Base-by-base conservation (phyloP, 2,888 invertebrate species). In the Protonemura montana region DNA sequence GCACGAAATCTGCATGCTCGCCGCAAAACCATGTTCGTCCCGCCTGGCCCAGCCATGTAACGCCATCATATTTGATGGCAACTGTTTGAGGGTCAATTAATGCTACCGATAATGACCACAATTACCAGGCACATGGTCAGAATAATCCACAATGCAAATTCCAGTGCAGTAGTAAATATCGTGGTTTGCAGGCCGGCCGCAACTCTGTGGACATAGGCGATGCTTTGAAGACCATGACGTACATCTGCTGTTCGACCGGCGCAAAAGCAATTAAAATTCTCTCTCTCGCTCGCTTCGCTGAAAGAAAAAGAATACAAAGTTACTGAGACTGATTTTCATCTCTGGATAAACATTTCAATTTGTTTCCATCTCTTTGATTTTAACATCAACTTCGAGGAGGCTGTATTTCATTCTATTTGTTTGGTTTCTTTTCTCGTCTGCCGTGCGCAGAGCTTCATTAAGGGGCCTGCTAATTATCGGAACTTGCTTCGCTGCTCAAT, bases 291-390 rank as follows among this genome's bases (percentile, higher is more conserved):
- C 21, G n/a, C 13, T 27, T 25, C 10, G 10, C 78, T 21, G 28
- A 28, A 10, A 77, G 5, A 77, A 25, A 78, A 27, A 26, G 10
- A 25, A 78, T 21, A 78, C 78, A 78, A 78, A 13, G 78, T 78
- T 28, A 16, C 26, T 27, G 26, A 78, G 78, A 26, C 27, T 78
- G 26, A 27, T n/a, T 27, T 26, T 78, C 26, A 7, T 78, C 78
- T 78, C 28, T 78, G 26, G 26, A 78, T 78, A 82, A 82, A 83
- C 41, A 26, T 83, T 82, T 82, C 82, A 82, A 82, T 82, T 82
- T 82, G 30, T 30, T 82, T 82, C 35, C 78, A 27, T 0, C 78
- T 29, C 81, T 81, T 81, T 81, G 81, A 81, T 28, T 81, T 81
- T 30, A 30, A 2, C 29, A 28, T 25, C 59, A 42, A 25, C 26